Conservation (phyloP, 2,113 vertebrate species). For the Xenus cinereus region DNA sequence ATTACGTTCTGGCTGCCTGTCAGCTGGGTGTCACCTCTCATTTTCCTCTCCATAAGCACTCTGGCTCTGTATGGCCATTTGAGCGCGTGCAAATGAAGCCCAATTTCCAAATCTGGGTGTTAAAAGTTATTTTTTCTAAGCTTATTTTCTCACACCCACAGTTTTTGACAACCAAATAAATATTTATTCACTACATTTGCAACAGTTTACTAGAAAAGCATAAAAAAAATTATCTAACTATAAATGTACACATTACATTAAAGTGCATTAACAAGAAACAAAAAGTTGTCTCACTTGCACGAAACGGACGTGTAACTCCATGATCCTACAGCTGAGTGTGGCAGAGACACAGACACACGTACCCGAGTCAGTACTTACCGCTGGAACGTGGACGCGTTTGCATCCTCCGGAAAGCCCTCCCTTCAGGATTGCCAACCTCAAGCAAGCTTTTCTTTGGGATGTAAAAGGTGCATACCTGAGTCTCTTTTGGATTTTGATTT, state of each 20-base stretch:
- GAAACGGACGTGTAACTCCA: neutral
- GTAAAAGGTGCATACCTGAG: neutral
- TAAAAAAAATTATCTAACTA: neutral
- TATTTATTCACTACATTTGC: constrained; percentile 66
- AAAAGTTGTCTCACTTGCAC: neutral
- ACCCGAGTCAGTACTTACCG: neutral
- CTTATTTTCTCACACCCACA: neutral
- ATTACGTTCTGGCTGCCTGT: neutral
- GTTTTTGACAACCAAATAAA: neutral
- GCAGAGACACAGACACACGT: too few relatives aligned
- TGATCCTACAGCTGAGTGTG: neutral
- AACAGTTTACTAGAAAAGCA: constrained; percentile 62
- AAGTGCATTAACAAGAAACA: constrained; percentile 47
- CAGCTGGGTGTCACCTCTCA: neutral
- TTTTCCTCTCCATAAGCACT: neutral
- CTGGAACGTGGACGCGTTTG: neutral
- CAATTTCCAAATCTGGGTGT: neutral
- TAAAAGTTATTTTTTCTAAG: neutral
- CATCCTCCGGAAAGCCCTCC: neutral
- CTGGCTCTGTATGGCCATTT: neutral
- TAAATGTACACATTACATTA: constrained; percentile 13
- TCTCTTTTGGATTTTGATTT: neutral
- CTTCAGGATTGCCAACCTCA: neutral
- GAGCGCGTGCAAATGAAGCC: neutral
- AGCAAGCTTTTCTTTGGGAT: neutral